Percentiles rank a stretch among this genome's conserved stretches.
Conservation (phyloP, 2,888 invertebrate species). For the Drosophila colorata region DNA sequence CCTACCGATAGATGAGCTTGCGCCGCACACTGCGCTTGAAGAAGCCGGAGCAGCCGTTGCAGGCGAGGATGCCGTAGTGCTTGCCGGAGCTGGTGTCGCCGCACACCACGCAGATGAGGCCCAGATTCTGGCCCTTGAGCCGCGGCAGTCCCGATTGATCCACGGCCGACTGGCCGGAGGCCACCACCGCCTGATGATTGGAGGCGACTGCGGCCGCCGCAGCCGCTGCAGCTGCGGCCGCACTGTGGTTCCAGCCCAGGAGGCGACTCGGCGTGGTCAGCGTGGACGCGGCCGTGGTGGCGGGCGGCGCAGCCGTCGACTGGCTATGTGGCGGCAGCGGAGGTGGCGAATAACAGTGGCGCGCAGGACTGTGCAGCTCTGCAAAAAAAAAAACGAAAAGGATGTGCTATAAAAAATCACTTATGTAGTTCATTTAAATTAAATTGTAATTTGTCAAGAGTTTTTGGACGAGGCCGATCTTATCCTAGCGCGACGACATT, state of each 20-base stretch:
- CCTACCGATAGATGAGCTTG: conserved; percentile 98
- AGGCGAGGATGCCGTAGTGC: conserved; percentile 98
- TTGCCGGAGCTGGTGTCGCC: conserved; percentile 99
- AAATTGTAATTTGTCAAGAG: conserved; percentile 78
- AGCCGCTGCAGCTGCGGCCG: conserved; percentile 73
- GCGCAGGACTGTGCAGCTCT: conserved; percentile 83
- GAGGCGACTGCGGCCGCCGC: conserved; percentile 72
- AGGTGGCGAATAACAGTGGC: conserved; percentile 82
- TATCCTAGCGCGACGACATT: conserved; percentile 72
- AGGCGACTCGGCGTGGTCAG: conserved; percentile 72
- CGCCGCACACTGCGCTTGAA: conserved; percentile 98
- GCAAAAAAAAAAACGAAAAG: conserved; percentile 26
- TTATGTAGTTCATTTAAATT: conserved; percentile 81
- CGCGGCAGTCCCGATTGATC: conserved; percentile 59
- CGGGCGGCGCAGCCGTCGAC: conserved; percentile 31
- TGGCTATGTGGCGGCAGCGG: conserved; percentile 52
- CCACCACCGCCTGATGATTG: conserved; percentile 61
- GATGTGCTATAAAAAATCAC: conserved; percentile 71
- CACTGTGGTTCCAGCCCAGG: conserved; percentile 84
- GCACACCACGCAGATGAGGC: conserved; percentile 97
- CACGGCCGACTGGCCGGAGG: conserved; percentile 43
- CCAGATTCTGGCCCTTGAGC: conserved; percentile 88
- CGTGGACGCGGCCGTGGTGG: conserved; percentile 31
- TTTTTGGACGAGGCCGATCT: conserved; percentile 46
- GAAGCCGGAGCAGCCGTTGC: conserved; percentile 99